phyloP scores from a whole-genome alignment of 2,113 vertebrate genomes.

The Nettapus auritus region DNA sequence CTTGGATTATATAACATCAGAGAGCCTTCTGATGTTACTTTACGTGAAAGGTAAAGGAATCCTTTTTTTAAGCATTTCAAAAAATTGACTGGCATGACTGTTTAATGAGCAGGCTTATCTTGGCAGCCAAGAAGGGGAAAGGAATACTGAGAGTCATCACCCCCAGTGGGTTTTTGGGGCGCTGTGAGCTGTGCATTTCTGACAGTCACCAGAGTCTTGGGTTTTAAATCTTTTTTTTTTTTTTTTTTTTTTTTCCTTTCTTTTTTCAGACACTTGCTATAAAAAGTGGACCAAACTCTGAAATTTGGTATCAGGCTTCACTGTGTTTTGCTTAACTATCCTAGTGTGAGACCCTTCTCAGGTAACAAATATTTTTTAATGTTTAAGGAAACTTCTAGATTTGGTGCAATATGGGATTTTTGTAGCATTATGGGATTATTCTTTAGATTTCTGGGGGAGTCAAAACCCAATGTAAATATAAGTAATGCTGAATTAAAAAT shows the following conservation, averaged over 20 bases:
- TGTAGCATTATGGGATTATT: background rate
- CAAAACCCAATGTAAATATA: background rate
- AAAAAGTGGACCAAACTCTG: background rate
- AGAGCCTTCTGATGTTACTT: background rate
- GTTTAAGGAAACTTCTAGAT: background rate
- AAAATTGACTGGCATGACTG: background rate
- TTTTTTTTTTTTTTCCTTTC: background rate
- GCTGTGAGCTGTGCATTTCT: background rate
- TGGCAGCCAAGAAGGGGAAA: background rate
- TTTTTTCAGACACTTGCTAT: background rate
- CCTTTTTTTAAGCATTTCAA: background rate
- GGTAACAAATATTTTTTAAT: background rate
- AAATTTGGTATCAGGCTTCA: background rate
- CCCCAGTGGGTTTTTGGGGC: background rate
- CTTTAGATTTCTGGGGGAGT: background rate
- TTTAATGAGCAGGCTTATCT: background rate
- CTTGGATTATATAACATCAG: background rate
- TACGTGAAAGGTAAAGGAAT: background rate
- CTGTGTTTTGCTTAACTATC: background rate
- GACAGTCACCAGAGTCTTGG: background rate
- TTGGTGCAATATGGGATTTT: background rate
- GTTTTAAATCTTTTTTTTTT: background rate
- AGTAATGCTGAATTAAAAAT: background rate
- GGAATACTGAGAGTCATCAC: background rate
- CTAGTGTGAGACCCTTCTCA: background rate